These are phyloP conservation scores for Protonemura montana DNA, from an alignment of 2,888 invertebrate species.

Conservation along the genomic window DNA sequence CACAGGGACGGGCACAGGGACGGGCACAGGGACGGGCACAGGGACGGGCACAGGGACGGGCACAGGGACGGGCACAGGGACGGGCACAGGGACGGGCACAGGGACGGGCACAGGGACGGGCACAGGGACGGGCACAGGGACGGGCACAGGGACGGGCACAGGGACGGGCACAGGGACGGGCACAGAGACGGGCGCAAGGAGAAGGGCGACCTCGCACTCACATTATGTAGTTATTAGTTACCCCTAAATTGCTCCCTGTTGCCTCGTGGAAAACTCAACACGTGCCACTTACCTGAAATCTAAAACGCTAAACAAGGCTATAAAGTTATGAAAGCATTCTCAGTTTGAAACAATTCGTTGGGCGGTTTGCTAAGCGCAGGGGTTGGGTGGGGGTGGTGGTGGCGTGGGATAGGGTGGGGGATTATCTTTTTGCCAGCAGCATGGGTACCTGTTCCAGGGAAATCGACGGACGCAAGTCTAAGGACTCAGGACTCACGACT, in stretches of 20 bases:
- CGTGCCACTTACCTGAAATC: not conserved
- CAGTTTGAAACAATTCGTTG: no score
- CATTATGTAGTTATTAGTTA: slow-evolving; percentile 25
- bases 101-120: slow-evolving; percentile 9
- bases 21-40: not conserved
- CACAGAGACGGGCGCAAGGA: no score
- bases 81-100: not conserved
- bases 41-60: not conserved
- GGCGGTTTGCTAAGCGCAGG: no score
- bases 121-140: not conserved
- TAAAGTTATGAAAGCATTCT: no score
- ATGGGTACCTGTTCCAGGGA: not conserved
- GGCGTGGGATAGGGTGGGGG: no score
- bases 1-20: slow-evolving; percentile 21
- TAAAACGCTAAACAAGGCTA: not conserved
- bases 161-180: slow-evolving; percentile 5
- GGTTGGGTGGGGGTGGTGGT: no score
- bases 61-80: not conserved
- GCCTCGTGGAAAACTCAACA: not conserved
- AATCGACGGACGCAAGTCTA: not conserved
- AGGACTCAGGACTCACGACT: no score
- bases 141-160: no score
- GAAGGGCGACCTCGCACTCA: not conserved
- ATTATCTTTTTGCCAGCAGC: no score
- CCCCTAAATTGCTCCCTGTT: not conserved